Base-by-base conservation (phyloP, 2,113 vertebrate species). In the Cichladusa arquata region DNA sequence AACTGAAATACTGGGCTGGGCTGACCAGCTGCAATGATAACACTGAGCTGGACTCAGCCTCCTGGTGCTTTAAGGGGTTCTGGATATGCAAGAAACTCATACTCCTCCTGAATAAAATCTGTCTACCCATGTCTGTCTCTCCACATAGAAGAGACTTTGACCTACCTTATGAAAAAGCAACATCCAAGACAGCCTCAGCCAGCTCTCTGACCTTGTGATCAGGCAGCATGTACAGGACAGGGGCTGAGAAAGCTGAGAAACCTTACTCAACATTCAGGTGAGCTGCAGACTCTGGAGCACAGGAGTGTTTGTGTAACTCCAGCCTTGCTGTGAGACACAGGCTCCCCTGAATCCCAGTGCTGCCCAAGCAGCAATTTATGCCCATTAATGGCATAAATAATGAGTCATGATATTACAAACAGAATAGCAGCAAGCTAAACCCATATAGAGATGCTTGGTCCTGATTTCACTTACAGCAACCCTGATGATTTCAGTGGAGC, bases 181-280 rank as follows among this genome's bases (percentile, higher is more conserved):
- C 51, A 50, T 6, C n/a, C 77, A 22, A 28, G 34, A 28, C 22
- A 36, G 38, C 24, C 73, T n/a, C 15, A 61, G 53, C 5, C 1
- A 3, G 12, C 48, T 83, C 51, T 34, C 69, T 36, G 25, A 50
- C 34, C 45, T 22, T 38, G 42, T 26, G 48, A 19, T 14, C 8
- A 28, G 67, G 28, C 57, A 61, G 8, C 8, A 24, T 1, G 26
- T 0, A 19, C 31, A 57, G 48, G 45, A 22, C 22, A 70, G 54
- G 0, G 36, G 11, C 12, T 23, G 33, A 50, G 72, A 38, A 69
- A 26, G 11, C 10, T 23, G 33, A 53, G 72, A 44, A 69, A 24
- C 24, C 33, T 16, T 6, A 5, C 69, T 29, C 2, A 0, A 17
- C 26, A 19, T 25, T 8, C 2, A 14, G 44, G 8, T 4, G 48